Percentiles rank a stretch among this genome's conserved stretches.
Evolutionary conservation across 2,113 vertebrate species (phyloP).

Genomic region (Scomber japonicus): DNA sequence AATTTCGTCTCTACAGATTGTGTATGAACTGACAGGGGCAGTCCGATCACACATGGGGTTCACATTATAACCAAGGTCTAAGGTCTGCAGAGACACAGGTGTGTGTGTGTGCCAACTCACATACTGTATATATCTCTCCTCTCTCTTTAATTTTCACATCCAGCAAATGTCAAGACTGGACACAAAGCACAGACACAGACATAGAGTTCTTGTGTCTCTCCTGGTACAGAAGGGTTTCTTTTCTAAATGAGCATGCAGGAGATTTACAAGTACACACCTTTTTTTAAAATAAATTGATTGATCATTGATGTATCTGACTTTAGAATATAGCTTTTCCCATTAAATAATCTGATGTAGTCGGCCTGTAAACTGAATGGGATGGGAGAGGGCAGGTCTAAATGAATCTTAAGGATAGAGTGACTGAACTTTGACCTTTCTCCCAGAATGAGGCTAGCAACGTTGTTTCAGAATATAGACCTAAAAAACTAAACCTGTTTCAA

Average conservation of each 20-base stretch:
- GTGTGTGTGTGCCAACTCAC: slow-evolving; percentile 26
- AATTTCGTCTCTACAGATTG: slow-evolving; percentile 7
- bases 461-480: background rate
- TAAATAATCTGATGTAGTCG: too few relatives aligned
- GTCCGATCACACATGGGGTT: slow-evolving; percentile 36
- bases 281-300: background rate
- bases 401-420: background rate
- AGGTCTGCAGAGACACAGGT: slow-evolving; percentile 14
- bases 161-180: background rate
- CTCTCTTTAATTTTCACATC: slow-evolving; percentile 8
- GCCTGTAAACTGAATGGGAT: background rate
- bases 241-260: background rate
- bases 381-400: background rate
- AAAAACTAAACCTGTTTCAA: background rate
- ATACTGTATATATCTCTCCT: slow-evolving; percentile 4
- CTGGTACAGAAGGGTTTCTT: background rate
- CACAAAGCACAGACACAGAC: background rate
- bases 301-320: background rate
- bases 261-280: background rate
- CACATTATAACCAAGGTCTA: slow-evolving; percentile 13
- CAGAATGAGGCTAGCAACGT: background rate
- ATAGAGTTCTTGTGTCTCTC: background rate
- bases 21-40: slow-evolving; percentile 8
- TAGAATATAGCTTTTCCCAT: background rate
- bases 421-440: too few relatives aligned